phyloP scores from a whole-genome alignment of 2,888 invertebrate genomes.

The Sarcophaga carnaria region DNA sequence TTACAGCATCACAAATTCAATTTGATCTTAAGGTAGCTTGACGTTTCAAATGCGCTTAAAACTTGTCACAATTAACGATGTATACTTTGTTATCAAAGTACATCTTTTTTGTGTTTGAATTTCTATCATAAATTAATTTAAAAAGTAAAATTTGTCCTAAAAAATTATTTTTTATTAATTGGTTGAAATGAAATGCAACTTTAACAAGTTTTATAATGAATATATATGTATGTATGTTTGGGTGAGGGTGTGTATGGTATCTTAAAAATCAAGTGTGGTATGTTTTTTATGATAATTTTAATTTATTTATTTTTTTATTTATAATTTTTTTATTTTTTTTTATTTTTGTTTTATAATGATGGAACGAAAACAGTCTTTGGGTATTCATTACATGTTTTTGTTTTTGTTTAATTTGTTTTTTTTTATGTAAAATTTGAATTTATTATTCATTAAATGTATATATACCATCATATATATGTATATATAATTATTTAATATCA shows the following conservation, averaged over 20 bases:
- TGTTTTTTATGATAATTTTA: conserved; percentile 44
- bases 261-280: conserved; percentile 67
- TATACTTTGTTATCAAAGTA: too few species aligned
- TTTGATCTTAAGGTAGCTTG: too few species aligned
- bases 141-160: background rate
- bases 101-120: too few species aligned
- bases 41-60: too few species aligned
- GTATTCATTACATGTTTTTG: conserved; percentile 77
- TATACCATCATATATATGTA: conserved; percentile 44
- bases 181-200: conserved; percentile 29
- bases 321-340: conserved; percentile 41
- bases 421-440: conserved; percentile 61
- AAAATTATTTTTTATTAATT: background rate
- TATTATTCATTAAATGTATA: conserved; percentile 53
- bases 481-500: conserved; percentile 64
- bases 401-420: conserved; percentile 30
- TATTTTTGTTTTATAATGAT: conserved; percentile 75
- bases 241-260: conserved; percentile 23
- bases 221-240: conserved; percentile 33
- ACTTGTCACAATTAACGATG: too few species aligned
- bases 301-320: conserved; percentile 28
- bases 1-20: too few species aligned
- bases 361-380: conserved; percentile 83
- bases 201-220: conserved; percentile 49
- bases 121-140: too few species aligned